A percentile compares a stretch with the other conserved stretches of the same genome.
These are phyloP conservation scores for Rhyacophila brunnea DNA, from an alignment of 1,140 invertebrate genomes.

Conservation along the genomic window DNA sequence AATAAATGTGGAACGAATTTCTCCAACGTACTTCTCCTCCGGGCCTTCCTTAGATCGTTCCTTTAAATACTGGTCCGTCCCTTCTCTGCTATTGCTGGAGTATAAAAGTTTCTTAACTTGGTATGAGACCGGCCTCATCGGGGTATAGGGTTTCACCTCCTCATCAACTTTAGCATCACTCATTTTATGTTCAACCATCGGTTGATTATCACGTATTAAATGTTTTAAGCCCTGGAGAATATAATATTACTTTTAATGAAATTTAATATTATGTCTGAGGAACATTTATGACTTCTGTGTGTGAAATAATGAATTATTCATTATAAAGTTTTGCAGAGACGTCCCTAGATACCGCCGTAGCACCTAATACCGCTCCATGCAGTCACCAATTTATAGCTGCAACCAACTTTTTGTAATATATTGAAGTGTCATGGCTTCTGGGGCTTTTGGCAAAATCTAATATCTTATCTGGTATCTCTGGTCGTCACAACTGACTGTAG, in stretches of 20 bases:
- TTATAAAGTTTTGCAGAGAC: too few relatives aligned
- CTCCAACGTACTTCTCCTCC: slow-evolving; percentile 50
- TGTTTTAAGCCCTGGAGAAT: not conserved
- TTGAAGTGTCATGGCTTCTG: too few relatives aligned
- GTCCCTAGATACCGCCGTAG: too few relatives aligned
- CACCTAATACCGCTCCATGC: too few relatives aligned
- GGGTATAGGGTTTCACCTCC: slow-evolving; percentile 7
- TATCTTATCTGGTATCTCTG: too few relatives aligned
- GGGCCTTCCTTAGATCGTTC: slow-evolving; percentile 45
- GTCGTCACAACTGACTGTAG: too few relatives aligned
- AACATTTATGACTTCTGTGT: not conserved
- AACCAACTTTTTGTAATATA: too few relatives aligned
- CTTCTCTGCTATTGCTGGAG: slow-evolving; percentile 42
- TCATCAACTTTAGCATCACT: slow-evolving; percentile 3
- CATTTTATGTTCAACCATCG: slow-evolving; percentile 6
- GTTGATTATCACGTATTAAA: not conserved
- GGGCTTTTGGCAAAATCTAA: too few relatives aligned
- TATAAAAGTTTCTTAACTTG: slow-evolving; percentile 42
- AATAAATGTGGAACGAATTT: too few relatives aligned
- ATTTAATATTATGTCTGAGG: not conserved
- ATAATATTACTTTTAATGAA: not conserved
- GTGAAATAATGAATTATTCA: not conserved
- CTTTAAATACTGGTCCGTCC: slow-evolving; percentile 41
- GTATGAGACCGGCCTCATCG: slow-evolving; percentile 47
- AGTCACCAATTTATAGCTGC: too few relatives aligned